These are phyloP conservation scores for Cheilosia soror DNA, from an alignment of 2,888 invertebrate species.

Conservation along the genomic window DNA sequence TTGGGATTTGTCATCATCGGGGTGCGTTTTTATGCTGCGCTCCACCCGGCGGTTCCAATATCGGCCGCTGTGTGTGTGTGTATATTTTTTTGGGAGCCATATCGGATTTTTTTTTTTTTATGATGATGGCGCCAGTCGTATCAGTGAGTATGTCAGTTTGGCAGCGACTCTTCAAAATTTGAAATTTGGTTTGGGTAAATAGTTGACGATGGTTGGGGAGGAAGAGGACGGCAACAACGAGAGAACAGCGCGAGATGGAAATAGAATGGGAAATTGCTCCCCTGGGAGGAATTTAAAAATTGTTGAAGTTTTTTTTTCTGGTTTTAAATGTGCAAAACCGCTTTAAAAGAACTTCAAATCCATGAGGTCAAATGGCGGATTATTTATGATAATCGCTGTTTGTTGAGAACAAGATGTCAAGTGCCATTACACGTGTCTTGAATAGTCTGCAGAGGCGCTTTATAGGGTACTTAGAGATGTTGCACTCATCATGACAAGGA, in stretches of 20 bases:
- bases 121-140: slow-evolving; percentile 68
- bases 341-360: slow-evolving; percentile 5
- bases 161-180: slow-evolving; percentile 49
- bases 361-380: background rate
- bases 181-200: slow-evolving; percentile 36
- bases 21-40: slow-evolving; percentile 23
- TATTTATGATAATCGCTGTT: background rate
- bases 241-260: slow-evolving; percentile 24
- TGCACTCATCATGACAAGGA: background rate
- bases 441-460: background rate
- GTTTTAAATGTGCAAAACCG: background rate
- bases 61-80: background rate
- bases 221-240: slow-evolving; percentile 1
- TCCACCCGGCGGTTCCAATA: background rate
- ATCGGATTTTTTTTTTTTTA: slow-evolving; percentile 49
- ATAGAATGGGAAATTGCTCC: slow-evolving; percentile 51
- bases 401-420: slow-evolving; percentile 5
- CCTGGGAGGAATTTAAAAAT: slow-evolving; percentile 48
- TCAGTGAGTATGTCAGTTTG: slow-evolving; percentile 57
- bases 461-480: background rate
- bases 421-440: slow-evolving; percentile 6
- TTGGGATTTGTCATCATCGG: slow-evolving; percentile 63
- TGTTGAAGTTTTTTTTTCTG: slow-evolving; percentile 8
- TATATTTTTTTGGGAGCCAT: slow-evolving; percentile 22
- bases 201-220: background rate